Conservation (phyloP, 2,888 invertebrate species). For the Acrocyrtus sp. region DNA sequence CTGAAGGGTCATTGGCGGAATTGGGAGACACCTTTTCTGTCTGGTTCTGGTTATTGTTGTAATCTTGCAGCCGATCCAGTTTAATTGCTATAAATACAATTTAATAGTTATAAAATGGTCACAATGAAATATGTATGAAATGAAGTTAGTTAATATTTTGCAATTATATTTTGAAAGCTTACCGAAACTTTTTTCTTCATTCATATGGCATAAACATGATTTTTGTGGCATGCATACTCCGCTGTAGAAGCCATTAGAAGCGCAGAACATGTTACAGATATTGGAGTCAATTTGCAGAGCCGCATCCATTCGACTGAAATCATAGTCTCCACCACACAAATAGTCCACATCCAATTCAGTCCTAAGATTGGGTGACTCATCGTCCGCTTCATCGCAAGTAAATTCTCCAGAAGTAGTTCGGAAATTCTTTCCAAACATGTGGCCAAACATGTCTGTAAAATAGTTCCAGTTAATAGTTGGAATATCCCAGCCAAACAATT, state of each 20-base stretch:
- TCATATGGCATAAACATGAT: constrained; percentile 28
- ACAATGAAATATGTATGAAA: not conserved
- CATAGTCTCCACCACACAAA: constrained; percentile 14
- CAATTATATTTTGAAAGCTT: too few relatives aligned
- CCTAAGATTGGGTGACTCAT: not conserved
- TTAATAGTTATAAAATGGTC: not conserved
- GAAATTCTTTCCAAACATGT: constrained; percentile 22
- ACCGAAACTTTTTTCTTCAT: constrained; percentile 34
- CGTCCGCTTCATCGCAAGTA: constrained; percentile 24
- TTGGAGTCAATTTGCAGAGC: not conserved
- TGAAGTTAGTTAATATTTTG: too few relatives aligned
- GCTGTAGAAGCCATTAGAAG: constrained; percentile 22
- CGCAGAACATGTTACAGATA: constrained; percentile 36
- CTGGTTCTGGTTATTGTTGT: not conserved
- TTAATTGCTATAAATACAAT: constrained; percentile 17
- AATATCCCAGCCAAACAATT: constrained; percentile 37
- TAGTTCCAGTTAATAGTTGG: constrained; percentile 22
- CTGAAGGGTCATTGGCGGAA: too few relatives aligned
- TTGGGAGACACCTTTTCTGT: too few relatives aligned
- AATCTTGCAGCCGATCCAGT: constrained; percentile 10
- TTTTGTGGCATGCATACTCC: constrained; percentile 32
- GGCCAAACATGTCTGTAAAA: constrained; percentile 20
- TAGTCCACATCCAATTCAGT: constrained; percentile 35
- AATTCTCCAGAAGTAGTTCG: constrained; percentile 25
- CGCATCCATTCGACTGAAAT: constrained; percentile 5